Percentiles rank a stretch among this genome's conserved stretches.
phyloP scores from a whole-genome alignment of 2,888 invertebrate genomes.

The Coronaproctus castanopsis region DNA sequence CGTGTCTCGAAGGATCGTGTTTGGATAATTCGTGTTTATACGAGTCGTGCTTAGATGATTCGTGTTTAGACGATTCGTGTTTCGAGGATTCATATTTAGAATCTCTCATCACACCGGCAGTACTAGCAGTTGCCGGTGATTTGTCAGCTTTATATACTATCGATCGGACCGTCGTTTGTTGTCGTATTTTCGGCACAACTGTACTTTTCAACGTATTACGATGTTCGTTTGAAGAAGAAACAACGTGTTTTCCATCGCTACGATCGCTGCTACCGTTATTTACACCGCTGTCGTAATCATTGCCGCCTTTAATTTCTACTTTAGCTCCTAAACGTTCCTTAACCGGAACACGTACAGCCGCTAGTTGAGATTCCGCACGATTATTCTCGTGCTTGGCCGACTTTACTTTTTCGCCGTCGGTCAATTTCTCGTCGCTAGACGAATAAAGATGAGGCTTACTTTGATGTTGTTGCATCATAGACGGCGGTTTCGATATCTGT shows the following conservation, averaged over 20 bases:
- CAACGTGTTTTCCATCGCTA: no score
- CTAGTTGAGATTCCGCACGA: not conserved
- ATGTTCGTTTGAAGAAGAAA: no score
- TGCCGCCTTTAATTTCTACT: conserved; percentile 35
- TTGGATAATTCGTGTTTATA: no score
- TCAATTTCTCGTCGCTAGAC: conserved; percentile 28
- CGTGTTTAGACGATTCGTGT: no score
- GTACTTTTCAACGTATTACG: conserved; percentile 1
- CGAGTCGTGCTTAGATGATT: no score
- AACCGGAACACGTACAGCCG: conserved; percentile 33
- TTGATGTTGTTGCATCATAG: no score
- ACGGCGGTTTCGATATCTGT: no score
- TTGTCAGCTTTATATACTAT: no score
- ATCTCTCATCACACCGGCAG: not conserved
- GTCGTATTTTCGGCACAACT: conserved; percentile 7
- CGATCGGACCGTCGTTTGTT: no score
- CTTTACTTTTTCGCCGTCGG: conserved; percentile 14
- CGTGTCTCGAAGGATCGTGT: no score
- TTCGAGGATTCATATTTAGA: not conserved
- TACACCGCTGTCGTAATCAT: not conserved
- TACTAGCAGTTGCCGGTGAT: no score
- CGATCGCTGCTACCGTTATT: no score
- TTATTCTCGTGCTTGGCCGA: not conserved
- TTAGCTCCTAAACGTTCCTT: conserved; percentile 63
- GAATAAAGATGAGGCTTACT: not conserved